Base-by-base conservation (phyloP, 2,797 vertebrate species). In the Thunnus albacares region DNA sequence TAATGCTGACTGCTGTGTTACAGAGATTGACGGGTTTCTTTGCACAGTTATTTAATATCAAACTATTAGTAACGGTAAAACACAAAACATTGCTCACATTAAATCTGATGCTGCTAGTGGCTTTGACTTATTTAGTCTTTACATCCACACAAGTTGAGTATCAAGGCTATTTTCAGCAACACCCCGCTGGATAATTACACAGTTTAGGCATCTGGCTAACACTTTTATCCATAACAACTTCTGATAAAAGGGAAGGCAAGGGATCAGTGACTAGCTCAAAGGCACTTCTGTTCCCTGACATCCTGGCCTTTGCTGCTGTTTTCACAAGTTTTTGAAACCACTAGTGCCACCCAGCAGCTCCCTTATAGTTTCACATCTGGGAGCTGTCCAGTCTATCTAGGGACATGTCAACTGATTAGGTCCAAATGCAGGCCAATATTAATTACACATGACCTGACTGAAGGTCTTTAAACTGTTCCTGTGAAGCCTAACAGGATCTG, bases 1-100 rank as follows among this genome's bases (percentile, higher is more conserved):
- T 76, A 63, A 62, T 24, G 57, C 33, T 41, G 77, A 71, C 77
- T 70, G 77, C 77, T 51, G 71, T 30, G 75, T 71, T 67, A 45
- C 78, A 82, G 79, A 68, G 85, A 72, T 70, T 51, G 66, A 64
- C 72, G 63, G 43, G 52, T 81, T 76, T 66, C 58, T 79, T 76
- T 55, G 41, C 43, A 13, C 62, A 52, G 63, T 69, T 79, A 75
- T 79, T 81, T 74, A 30, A 84, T 68, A 76, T 79, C 45, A 69
- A 78, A 78, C 24, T 30, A 38, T 35, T 51, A 6, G 2, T 5
- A 55, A 18, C 2, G 3, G 24, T 45, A 60, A 55, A 68, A 47
- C 3, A n/a, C 30, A 47, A 45, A 75, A 65, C 26, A 68, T 9
- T 43, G 52, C 49, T 84, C 77, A 24, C 41, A 28, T n/a, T 77